phyloP scores from a whole-genome alignment of 1,140 invertebrate species.

The Archivesica marissinica region DNA sequence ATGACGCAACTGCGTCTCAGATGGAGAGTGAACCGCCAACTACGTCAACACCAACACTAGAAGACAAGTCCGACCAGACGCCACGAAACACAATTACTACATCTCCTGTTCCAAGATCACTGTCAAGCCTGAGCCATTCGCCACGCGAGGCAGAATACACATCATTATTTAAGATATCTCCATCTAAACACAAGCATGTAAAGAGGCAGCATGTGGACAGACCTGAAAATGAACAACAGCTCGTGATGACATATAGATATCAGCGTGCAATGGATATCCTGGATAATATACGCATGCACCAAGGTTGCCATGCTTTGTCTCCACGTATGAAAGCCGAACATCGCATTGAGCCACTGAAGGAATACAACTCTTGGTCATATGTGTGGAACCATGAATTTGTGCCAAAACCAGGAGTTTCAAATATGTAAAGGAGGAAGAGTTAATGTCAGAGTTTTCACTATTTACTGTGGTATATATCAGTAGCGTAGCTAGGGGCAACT shows the following conservation, averaged over 20 bases:
- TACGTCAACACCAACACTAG: background rate
- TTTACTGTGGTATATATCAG: too few relatives aligned
- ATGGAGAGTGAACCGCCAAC: background rate
- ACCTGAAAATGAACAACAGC: slow-evolving; percentile 62
- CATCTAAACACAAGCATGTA: background rate
- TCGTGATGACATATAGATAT: slow-evolving; percentile 75
- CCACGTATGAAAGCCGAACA: slow-evolving; percentile 59
- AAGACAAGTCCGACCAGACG: background rate
- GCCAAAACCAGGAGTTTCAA: too few relatives aligned
- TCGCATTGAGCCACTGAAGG: slow-evolving; percentile 65
- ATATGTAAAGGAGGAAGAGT: too few relatives aligned
- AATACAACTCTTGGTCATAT: slow-evolving; percentile 73
- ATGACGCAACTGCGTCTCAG: background rate
- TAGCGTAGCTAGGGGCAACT: too few relatives aligned
- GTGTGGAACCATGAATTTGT: slow-evolving; percentile 74
- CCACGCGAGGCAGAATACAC: background rate
- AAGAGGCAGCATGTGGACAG: background rate
- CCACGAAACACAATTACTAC: background rate
- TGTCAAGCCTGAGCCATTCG: background rate
- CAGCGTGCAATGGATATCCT: slow-evolving; percentile 80
- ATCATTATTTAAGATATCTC: background rate
- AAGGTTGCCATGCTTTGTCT: slow-evolving; percentile 66
- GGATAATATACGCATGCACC: slow-evolving; percentile 69
- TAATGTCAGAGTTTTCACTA: too few relatives aligned
- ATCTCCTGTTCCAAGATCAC: background rate